These are phyloP conservation scores for Geodia barretti DNA, from an alignment of 37 sponge, comb jelly and placozoan genomes.

Conservation along the genomic window DNA sequence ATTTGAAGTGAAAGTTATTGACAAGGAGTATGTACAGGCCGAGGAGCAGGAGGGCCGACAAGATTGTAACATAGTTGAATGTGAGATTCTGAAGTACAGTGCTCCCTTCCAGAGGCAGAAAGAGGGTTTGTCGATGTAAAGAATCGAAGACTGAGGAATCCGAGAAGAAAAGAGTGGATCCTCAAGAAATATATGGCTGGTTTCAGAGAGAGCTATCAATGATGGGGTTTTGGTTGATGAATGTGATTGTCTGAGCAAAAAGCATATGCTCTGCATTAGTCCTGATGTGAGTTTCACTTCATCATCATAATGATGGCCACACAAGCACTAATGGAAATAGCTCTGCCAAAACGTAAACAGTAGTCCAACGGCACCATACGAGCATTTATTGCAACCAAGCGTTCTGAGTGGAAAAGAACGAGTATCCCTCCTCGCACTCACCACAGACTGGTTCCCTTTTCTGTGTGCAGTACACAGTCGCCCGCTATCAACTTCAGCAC, in stretches of 20 bases:
- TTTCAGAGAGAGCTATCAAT: not conserved
- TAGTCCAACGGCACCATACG: not conserved
- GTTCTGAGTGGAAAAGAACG: not conserved
- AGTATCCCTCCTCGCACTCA: not conserved
- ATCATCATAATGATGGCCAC: not conserved
- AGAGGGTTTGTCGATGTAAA: not conserved
- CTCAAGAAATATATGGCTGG: not conserved
- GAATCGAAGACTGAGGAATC: not conserved
- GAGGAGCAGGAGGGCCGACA: not conserved
- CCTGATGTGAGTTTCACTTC: not conserved
- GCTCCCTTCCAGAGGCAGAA: not conserved
- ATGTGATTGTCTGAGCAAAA: not conserved
- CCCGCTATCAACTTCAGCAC: not conserved
- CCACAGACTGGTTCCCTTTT: constrained; percentile 1
- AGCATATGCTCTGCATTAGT: not conserved
- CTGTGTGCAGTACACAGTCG: not conserved
- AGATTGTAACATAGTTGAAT: not conserved
- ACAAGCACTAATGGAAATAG: not conserved
- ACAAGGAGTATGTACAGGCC: not conserved
- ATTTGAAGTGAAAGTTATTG: not conserved
- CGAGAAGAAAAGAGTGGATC: not conserved
- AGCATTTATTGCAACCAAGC: not conserved
- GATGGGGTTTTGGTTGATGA: not conserved
- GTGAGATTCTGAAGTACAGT: not conserved
- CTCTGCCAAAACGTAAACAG: not conserved